Base-by-base conservation (phyloP, 2,888 invertebrate genomes). In the Tachina grossa region DNA sequence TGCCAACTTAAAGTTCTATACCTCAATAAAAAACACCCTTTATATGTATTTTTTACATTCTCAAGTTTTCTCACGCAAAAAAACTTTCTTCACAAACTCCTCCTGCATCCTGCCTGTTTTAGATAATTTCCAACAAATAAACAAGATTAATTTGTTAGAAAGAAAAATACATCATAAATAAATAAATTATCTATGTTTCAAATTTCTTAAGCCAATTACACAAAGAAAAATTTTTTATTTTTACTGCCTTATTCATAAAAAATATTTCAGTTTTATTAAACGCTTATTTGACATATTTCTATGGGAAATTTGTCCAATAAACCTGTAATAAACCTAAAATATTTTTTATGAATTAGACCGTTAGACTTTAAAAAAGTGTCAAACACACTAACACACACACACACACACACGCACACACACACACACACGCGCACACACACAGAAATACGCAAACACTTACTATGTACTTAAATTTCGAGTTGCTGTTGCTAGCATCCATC, bases 401-500 rank as follows among this genome's bases (percentile, higher is more conserved):
- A 43, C 13, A 43, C 16, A 65, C 14, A n/a, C n/a, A n/a, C n/a
- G n/a, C n/a, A n/a, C n/a, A n/a, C n/a, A n/a, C n/a, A n/a, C n/a
- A n/a, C n/a, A n/a, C n/a, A n/a, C n/a, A n/a, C n/a, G n/a, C n/a
- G n/a, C n/a, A n/a, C n/a, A n/a, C n/a, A n/a, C n/a, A n/a, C n/a
- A n/a, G n/a, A n/a, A n/a, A n/a, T n/a, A n/a, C 9, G n/a, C 11
- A 43, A 19, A 43, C 16, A 65, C 14, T 22, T 11, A 65, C 19
- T 45, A 76, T 16, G 55, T 57, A n/a, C 22, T 13, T 22, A 10
- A 4, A 53, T 76, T 16, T 66, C 19, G 47, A 16, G 13, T 66
- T 71, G 19, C 16, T 80, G n/a, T 51, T 76, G 16, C 57, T 68
- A 61, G 61, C 53, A 72, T 53, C 83, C 45, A 68, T 66, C 66